These are phyloP conservation scores for Schizotus pectinicornis DNA, from an alignment of 2,888 invertebrate genomes.

Conservation along the genomic window DNA sequence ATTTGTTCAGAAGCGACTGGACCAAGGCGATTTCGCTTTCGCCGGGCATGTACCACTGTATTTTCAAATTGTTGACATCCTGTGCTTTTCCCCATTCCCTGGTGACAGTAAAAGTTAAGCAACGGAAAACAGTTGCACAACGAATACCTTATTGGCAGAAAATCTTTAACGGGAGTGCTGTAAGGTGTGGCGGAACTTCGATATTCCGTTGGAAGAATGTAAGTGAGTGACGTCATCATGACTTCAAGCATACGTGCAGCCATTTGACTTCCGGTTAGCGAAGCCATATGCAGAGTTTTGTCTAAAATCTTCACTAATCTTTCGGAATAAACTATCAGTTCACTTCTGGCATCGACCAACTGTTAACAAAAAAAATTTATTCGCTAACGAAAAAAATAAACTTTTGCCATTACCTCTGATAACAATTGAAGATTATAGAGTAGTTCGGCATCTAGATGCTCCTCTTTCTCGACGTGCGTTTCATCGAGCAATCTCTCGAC, in stretches of 20 bases:
- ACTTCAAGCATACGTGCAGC: conserved; percentile 68
- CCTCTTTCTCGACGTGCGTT: conserved; percentile 73
- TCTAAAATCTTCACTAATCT: conserved; percentile 72
- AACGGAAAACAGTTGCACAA: not conserved
- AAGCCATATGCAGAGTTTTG: conserved; percentile 71
- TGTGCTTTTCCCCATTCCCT: conserved; percentile 83
- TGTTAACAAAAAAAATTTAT: conserved; percentile 41
- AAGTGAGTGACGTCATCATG: conserved; percentile 66
- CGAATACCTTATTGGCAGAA: conserved; percentile 69
- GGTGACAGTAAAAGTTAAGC: not conserved
- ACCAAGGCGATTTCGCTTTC: conserved; percentile 72
- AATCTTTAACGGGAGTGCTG: conserved; percentile 69
- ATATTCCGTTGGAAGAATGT: conserved; percentile 68
- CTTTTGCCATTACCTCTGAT: conserved; percentile 61
- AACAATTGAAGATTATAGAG: conserved; percentile 78
- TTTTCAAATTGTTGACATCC: conserved; percentile 67
- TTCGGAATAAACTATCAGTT: conserved; percentile 70
- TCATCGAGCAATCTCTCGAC: conserved; percentile 67
- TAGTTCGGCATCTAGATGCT: conserved; percentile 78
- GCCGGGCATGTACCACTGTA: conserved; percentile 81
- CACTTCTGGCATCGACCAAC: conserved; percentile 69
- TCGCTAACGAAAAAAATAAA: conserved; percentile 1
- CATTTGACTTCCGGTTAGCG: conserved; percentile 69
- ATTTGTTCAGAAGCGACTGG: conserved; percentile 68
- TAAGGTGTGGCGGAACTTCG: conserved; percentile 67